Evolutionary conservation across 30 jellyfish, hydroid and myxozoan species (phyloP), one percentile per base, ranked within the genome.

Genomic region (Hydractinia symbiolongicarpus): DNA sequence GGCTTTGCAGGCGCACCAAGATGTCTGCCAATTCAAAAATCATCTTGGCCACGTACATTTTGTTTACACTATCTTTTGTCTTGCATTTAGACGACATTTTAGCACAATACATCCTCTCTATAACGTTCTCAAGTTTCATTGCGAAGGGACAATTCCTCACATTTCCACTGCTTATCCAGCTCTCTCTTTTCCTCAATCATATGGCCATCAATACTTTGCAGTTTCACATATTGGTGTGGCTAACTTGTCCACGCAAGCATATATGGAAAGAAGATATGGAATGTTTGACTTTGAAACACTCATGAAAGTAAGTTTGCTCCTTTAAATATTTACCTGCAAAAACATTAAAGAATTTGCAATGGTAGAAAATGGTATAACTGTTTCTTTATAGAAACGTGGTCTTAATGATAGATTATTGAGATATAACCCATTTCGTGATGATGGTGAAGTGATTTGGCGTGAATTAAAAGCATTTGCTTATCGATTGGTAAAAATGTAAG

Each of bases 381-480:
- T 30, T 21, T 61, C 30, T 77, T 16, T 9, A 9, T 30, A 77
- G 85, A 5, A 21, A 54, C 85, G 60, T 20, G 85, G 85, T 5
- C 20, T 77, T 14, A 55, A 55, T 56, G 85, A 77, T 50, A 5
- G 8, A 17, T 17, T 52, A 16, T 54, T 77, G 13, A 77, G 60
- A 14, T 89, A 78, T 70, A 75, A 60, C 50, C 97, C 97, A 5
- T 89, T 77, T 30, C 86, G 96, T 40, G 96, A 88, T 53, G 96
- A 88, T 66, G 94, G 94, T 50, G 72, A 58, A 66, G 90, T 88
- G 3, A 76, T 88, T 1, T 70, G 77, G 61, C 57, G 61, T 30
- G 83, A 81, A 44, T 44, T 88, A 14, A 82, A 77, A 30, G 16
- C 70, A 11, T 88, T 82, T 64, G 67, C 93, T 54, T 71, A 60